Evolutionary conservation across 2,113 vertebrate species (phyloP), one percentile per base, ranked within the genome.

Genomic region (Pungitius pungitius): DNA sequence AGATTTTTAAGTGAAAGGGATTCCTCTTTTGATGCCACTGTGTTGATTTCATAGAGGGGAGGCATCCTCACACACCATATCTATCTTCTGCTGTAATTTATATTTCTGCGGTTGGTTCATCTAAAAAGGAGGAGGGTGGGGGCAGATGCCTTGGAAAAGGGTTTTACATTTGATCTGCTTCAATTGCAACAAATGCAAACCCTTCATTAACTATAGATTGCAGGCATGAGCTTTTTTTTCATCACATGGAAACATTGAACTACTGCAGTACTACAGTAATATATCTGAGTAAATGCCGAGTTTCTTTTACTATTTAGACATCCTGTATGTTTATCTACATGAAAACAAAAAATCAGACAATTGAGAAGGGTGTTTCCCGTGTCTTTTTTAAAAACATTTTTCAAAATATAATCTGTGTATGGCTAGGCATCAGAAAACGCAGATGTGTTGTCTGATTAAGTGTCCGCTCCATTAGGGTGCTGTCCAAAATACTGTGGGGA

Each of bases 131-230:
- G n/a, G n/a, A n/a, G 22, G 8, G 12, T 20, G 11, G 20, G 70
- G 62, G 69, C 35, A 49, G 61, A 69, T 74, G 27, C 27, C 65
- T 69, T 14, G 22, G 52, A 55, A 75, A 76, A 58, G 52, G 2
- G 18, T 76, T 73, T 71, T 39, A 51, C 40, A 40, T 80, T 74
- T 77, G 22, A 77, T 71, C 49, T 67, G 17, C 64, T 43, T 22
- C 39, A 68, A 17, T 65, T 74, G 39, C 47, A 43, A 35, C 43
- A 65, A n/a, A 42, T n/a, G 13, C 26, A 73, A 61, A 55, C 52
- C 14, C 35, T 54, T 72, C 37, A 73, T 75, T 30, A 73, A 59
- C 66, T 73, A 13, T 11, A 33, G 15, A 57, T 42, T 47, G 47
- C 47, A 69, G 30, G 68, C 20, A 43, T 5, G 0, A 62, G 49